Percentiles rank a stretch among this genome's conserved stretches.
Evolutionary conservation across 2,888 invertebrate species (phyloP).

Genomic region (Pterobdella sp.): DNA sequence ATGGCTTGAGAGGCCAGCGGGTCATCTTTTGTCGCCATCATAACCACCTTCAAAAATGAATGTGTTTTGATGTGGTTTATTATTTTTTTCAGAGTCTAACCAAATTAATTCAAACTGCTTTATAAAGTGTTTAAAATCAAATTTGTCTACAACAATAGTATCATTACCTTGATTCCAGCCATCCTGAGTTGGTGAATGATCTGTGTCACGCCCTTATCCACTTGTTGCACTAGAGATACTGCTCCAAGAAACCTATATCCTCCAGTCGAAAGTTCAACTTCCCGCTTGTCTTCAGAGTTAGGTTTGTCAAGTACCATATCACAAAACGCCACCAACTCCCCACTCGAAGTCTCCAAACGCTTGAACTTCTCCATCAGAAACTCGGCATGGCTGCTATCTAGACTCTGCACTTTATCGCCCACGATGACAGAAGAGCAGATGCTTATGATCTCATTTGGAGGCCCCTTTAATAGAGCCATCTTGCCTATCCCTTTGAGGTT

Average conservation of each 20-base stretch:
- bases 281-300: too few relatives aligned
- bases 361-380: neutral
- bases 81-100: too few relatives aligned
- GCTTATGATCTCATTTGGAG: neutral
- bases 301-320: neutral
- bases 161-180: neutral
- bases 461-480: neutral
- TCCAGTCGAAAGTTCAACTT: neutral
- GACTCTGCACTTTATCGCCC: neutral
- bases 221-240: neutral
- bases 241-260: neutral
- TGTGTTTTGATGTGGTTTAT: neutral
- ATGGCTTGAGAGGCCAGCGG: neutral
- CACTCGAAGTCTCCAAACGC: neutral
- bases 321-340: neutral
- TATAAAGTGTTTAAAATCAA: too few relatives aligned
- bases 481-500: neutral
- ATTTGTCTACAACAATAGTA: too few relatives aligned
- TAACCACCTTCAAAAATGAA: neutral
- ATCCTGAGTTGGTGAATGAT: neutral
- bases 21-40: neutral
- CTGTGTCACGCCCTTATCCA: neutral
- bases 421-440: neutral
- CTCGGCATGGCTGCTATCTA: neutral
- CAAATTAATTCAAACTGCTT: too few relatives aligned